Base-by-base conservation (phyloP, 2,888 invertebrate genomes). In the Clunio marinus region DNA sequence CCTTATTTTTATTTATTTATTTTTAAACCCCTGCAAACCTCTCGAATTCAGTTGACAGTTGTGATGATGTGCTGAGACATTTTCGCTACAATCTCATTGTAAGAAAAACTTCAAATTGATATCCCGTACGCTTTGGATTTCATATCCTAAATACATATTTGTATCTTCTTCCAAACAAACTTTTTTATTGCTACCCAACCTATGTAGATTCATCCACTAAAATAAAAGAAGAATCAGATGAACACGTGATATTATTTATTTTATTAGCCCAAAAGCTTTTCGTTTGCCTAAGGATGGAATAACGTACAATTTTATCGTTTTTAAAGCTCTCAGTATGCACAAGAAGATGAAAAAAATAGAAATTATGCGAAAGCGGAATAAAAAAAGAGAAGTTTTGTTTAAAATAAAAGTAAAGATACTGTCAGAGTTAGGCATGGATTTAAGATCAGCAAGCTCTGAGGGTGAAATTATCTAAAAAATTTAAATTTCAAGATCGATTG, bases 91-190 rank as follows among this genome's bases (percentile, higher is more conserved):
- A 57, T 24, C 27, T 57, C 45, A 32, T 4, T 10, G 4, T n/a
- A 45, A 45, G 7, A 10, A 45, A 3, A 45, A 4, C 3, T 3
- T 45, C 15, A 8, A 57, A 57, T 57, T 27, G 57, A 57, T 57
- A 25, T 57, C 25, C 27, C 41, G 10, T n/a, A n/a, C 41, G 32
- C 2, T 15, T 41, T 15, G 10, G 41, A 7, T 41, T 15, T 15
- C 41, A 41, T n/a, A 15, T 57, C 57, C 57, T 57, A 57, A 57
- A 24, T 15, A 57, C 57, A 57, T 57, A 57, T 57, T 57, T 57
- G 57, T 25, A 57, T 57, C 20, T 57, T 57, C 20, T 51, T 51
- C 22, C 51, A 15, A 10, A 41, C n/a, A n/a, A n/a, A n/a, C n/a
- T n/a, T n/a, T n/a, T n/a, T n/a, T n/a, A n/a, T n/a, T n/a, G n/a